These are phyloP conservation scores for Echeneis naucrates DNA, from an alignment of 2,797 vertebrate species.

Conservation along the genomic window DNA sequence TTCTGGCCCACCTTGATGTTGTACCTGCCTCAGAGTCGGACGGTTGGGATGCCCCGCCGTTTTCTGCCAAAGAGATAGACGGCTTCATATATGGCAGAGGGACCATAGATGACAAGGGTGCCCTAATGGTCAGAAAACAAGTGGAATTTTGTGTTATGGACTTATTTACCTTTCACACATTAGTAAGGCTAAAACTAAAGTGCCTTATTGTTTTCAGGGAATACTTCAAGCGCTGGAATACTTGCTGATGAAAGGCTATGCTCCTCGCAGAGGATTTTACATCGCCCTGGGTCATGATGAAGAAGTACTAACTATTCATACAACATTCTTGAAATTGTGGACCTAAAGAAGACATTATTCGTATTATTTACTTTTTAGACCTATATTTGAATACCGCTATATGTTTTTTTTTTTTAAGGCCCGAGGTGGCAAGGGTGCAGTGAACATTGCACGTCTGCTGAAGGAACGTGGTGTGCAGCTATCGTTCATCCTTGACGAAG, in stretches of 20 bases:
- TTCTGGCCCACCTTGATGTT: constrained; percentile 96
- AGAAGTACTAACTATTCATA: constrained; percentile 65
- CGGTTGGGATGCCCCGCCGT: constrained; percentile 93
- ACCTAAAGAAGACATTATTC: not conserved
- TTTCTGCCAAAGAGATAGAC: constrained; percentile 90
- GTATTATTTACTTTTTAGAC: too few relatives aligned
- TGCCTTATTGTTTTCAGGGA: constrained; percentile 79
- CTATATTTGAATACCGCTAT: not conserved
- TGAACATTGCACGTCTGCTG: constrained; percentile 87
- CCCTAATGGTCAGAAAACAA: constrained; percentile 85
- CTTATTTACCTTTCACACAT: not conserved
- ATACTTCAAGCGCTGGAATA: constrained; percentile 94
- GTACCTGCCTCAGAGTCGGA: constrained; percentile 90
- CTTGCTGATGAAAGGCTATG: constrained; percentile 88
- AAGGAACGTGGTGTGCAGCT: constrained; percentile 87
- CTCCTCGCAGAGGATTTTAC: constrained; percentile 91
- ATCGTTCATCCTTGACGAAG: constrained; percentile 91
- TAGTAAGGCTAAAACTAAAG: not conserved
- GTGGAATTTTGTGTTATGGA: not conserved
- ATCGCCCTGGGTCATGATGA: constrained; percentile 94
- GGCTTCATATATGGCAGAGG: constrained; percentile 97
- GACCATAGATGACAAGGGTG: constrained; percentile 92
- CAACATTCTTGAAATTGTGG: not conserved
- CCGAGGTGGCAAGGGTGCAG: constrained; percentile 84
- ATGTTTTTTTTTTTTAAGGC: constrained; percentile 78